Base-by-base conservation (phyloP, 2,888 invertebrate species). In the Tenthredo livida region DNA sequence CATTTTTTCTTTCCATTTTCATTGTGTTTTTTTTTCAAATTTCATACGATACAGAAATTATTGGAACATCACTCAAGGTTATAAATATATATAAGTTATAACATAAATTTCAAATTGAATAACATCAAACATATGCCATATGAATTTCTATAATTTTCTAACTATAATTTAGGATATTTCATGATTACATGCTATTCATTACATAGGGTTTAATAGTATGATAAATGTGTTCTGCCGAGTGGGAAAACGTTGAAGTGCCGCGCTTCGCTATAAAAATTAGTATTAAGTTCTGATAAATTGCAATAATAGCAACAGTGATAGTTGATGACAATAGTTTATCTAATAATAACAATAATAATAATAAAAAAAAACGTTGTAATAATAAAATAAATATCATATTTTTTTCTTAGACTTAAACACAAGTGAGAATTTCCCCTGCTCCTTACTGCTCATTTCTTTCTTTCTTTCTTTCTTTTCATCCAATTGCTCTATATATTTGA, bases 271-370 rank as follows among this genome's bases (percentile, higher is more conserved):
- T 77, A 25, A 61, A 40, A 37, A 17, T 67, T 67, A 78, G 80
- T 61, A 10, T 67, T 83, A 83, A 83, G 83, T 47, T 83, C 67
- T 33, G 67, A 83, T 50, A 67, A 67, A 33, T 70, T 83, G 83
- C 83, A 83, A 70, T 83, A 83, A 83, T 67, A 70, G 84, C 61
- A 84, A 84, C 77, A 84, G 84, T 84, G 84, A 84, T 84, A 84
- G 84, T 73, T 78, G 84, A 65, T 65, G 77, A 78, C 84, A 84
- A 84, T 84, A 84, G 77, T 78, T 84, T 78, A 67, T 65, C 58
- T 77, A 33, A 33, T 77, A 77, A 50, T 58, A 84, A 33, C n/a
- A 21, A 40, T 43, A 73, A 43, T 43, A 73, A 43, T 73, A 33
- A 33, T 3, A 33, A 33, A 4, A 33, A 21, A 73, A 72, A 61